phyloP scores from a whole-genome alignment of 2,888 invertebrate genomes.

The Sesamia inferens region DNA sequence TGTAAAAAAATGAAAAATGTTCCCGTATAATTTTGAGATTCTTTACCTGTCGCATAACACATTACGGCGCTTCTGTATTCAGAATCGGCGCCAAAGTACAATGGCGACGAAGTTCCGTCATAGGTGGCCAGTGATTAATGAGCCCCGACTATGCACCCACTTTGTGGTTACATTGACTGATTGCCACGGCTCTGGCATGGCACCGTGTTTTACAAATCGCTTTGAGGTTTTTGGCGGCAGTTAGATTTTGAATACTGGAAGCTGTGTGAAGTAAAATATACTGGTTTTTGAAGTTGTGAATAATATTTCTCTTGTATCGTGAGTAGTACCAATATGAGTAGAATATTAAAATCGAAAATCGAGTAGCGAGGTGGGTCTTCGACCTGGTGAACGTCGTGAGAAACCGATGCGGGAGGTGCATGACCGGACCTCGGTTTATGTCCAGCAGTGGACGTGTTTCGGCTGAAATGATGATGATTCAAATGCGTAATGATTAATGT shows the following conservation, averaged over 20 bases:
- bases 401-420: too few species aligned
- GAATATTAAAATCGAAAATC: too few species aligned
- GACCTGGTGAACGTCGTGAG: too few species aligned
- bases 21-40: conserved; percentile 67
- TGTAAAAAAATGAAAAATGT: conserved; percentile 30
- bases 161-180: conserved; percentile 57
- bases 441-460: too few species aligned
- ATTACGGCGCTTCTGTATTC: conserved; percentile 58
- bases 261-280: not conserved
- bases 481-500: too few species aligned
- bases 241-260: conserved; percentile 23
- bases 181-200: conserved; percentile 43
- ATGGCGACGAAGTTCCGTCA: conserved; percentile 73
- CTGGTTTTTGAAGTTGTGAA: not conserved
- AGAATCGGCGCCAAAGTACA: conserved; percentile 68
- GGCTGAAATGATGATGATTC: too few species aligned
- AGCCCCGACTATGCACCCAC: conserved; percentile 52
- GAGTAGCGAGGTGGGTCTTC: too few species aligned
- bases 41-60: conserved; percentile 68
- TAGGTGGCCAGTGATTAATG: conserved; percentile 75
- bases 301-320: too few species aligned
- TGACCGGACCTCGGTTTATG: too few species aligned
- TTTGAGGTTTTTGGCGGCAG: conserved; percentile 29
- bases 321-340: too few species aligned
- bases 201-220: conserved; percentile 50